Conservation (phyloP, 1,140 invertebrate species). For the Teleogryllus occipitalis region DNA sequence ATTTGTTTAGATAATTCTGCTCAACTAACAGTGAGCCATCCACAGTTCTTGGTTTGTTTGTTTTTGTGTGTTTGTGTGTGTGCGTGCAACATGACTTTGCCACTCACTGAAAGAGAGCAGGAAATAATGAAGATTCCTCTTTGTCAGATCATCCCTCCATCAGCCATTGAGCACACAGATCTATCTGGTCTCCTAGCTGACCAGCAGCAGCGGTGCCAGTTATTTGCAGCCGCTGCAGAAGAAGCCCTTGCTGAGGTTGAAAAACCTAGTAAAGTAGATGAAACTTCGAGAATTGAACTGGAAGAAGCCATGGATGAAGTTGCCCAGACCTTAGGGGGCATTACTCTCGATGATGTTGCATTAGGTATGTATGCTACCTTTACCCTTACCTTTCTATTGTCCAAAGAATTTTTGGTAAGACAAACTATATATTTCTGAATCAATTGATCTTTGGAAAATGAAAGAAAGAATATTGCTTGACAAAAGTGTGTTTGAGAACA, state of each 20-base stretch:
- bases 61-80: too few relatives aligned
- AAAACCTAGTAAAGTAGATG: conserved; percentile 18
- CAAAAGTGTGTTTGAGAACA: too few relatives aligned
- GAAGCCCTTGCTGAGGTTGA: conserved; percentile 30
- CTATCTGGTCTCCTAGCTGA: conserved; percentile 19
- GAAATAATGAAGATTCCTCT: neutral
- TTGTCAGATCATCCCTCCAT: conserved; percentile 1
- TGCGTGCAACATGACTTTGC: too few relatives aligned
- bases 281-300: conserved; percentile 10
- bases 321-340: conserved; percentile 29
- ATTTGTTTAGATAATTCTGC: too few relatives aligned
- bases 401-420: too few relatives aligned
- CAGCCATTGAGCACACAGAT: conserved; percentile 11
- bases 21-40: too few relatives aligned
- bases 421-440: neutral
- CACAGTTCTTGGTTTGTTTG: too few relatives aligned
- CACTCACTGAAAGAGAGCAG: too few relatives aligned
- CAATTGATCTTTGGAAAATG: neutral
- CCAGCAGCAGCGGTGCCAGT: conserved; percentile 26
- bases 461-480: too few relatives aligned
- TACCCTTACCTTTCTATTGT: too few relatives aligned
- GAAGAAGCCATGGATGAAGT: conserved; percentile 41
- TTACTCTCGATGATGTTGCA: neutral
- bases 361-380: neutral
- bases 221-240: conserved; percentile 35